Conservation (phyloP, 2,888 invertebrate species). For the Ochropleura plecta region DNA sequence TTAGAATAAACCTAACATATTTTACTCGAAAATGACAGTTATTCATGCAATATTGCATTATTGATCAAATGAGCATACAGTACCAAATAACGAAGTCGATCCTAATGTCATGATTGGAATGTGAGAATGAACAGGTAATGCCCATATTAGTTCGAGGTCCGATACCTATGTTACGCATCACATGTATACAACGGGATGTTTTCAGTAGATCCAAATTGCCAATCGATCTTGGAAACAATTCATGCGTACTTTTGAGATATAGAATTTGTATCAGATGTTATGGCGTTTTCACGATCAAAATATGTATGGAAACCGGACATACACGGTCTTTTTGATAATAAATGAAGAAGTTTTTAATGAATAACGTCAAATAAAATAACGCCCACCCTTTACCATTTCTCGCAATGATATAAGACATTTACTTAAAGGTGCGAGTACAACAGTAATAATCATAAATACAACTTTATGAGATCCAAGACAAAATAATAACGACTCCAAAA, state of each 20-base stretch:
- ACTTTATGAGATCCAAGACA: slow-evolving; percentile 49
- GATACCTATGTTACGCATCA: slow-evolving; percentile 3
- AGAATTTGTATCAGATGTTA: slow-evolving; percentile 3
- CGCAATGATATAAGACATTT: slow-evolving; percentile 14
- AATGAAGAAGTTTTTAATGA: not conserved
- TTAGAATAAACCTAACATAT: slow-evolving; percentile 9
- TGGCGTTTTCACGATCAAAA: slow-evolving; percentile 8
- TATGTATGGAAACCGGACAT: not conserved
- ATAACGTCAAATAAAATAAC: not conserved
- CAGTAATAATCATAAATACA: slow-evolving; percentile 49
- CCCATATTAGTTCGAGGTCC: slow-evolving; percentile 24
- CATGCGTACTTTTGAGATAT: slow-evolving; percentile 6
- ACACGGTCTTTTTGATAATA: not conserved
- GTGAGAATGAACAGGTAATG: slow-evolving; percentile 31
- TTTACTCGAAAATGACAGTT: slow-evolving; percentile 29
- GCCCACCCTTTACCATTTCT: not conserved
- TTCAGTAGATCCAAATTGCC: slow-evolving; percentile 14
- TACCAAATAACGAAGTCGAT: slow-evolving; percentile 9
- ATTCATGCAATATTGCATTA: slow-evolving; percentile 18
- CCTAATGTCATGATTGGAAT: slow-evolving; percentile 22
- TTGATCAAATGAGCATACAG: slow-evolving; percentile 6
- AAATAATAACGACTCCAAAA: slow-evolving; percentile 56
- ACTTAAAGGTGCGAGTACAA: slow-evolving; percentile 25
- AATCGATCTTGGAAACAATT: slow-evolving; percentile 18
- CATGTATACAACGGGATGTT: slow-evolving; percentile 7